Base-by-base conservation (phyloP, 2,888 invertebrate species). In the Lepidonotus clava region DNA sequence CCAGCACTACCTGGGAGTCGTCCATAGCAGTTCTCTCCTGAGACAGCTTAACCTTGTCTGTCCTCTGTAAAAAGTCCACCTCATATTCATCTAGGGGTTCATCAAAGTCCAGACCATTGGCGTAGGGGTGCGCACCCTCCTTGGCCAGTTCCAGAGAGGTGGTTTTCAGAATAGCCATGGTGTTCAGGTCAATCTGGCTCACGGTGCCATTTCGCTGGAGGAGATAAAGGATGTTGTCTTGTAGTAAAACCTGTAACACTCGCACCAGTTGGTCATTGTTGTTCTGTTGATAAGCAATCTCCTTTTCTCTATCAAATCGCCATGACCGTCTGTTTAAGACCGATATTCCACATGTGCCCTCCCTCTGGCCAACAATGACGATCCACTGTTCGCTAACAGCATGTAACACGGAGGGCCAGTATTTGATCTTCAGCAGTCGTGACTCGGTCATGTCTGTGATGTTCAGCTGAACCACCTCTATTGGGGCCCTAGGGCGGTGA, bases 231-330 rank as follows among this genome's bases (percentile, higher is more conserved):
- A 28, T 46, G 46, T 80, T 46, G 28, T 80, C 28, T n/a, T 46
- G 14, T 28, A 80, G 28, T 2, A 46, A 80, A 5, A 80, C 28
- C 11, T 41, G 21, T 46, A 80, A 21, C 21, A 80, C 80, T 34
- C 80, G 1, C 2, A 46, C 80, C 0, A 80, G 24, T 18, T 80
- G 80, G 28, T 80, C 46, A 28, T 80, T 80, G 46, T 80, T 80
- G 51, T 80, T 80, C 80, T 41, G 51, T n/a, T 80, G 80, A 51
- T 46, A 80, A 24, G 80, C 80, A 24, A 80, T 40, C 32, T 80
- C 80, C 80, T 80, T 80, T n/a, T 80, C 80, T 6, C 80, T 14
- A 18, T 80, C 80, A 46, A 80, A 80, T 11, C 80, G 80, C 80
- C 80, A 80, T 8, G 80, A 80, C 80, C 41, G 0, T 46, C 80